phyloP scores from a whole-genome alignment of 1,140 invertebrate genomes.

The Lepidurus apus region DNA sequence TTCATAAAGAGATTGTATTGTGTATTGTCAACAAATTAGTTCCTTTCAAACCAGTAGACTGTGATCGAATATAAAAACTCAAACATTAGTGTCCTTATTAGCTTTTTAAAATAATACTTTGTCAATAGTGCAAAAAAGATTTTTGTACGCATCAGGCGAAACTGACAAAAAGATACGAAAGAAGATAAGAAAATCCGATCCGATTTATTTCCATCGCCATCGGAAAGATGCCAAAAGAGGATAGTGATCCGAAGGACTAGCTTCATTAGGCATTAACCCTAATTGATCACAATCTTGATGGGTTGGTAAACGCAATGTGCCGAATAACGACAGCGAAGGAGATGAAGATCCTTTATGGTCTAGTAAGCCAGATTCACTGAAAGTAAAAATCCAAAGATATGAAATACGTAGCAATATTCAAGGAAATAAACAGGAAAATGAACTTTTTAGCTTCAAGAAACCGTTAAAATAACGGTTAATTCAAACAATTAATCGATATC shows the following conservation, averaged over 20 bases:
- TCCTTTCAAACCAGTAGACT: neutral
- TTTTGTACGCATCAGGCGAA: too few species aligned
- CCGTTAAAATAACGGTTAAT: neutral
- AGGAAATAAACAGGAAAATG: constrained; percentile 25
- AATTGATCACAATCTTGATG: constrained; percentile 52
- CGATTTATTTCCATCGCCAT: constrained; percentile 25
- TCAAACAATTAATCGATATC: neutral
- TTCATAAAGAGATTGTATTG: too few species aligned
- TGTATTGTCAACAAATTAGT: too few species aligned
- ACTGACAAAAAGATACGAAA: neutral
- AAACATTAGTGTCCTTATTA: neutral
- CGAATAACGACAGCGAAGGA: constrained; percentile 52
- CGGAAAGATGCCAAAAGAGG: constrained; percentile 59
- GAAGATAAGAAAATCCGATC: neutral
- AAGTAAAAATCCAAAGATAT: constrained; percentile 31
- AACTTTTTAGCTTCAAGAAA: neutral
- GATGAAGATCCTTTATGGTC: constrained; percentile 36
- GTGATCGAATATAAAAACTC: neutral
- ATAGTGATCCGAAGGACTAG: constrained; percentile 70
- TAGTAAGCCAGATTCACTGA: constrained; percentile 36
- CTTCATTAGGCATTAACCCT: constrained; percentile 64
- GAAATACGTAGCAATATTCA: constrained; percentile 1
- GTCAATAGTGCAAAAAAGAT: neutral
- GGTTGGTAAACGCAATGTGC: constrained; percentile 59
- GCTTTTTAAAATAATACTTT: neutral